phyloP scores from a whole-genome alignment of 2,797 vertebrate genomes.

The Cichlasoma orientale region DNA sequence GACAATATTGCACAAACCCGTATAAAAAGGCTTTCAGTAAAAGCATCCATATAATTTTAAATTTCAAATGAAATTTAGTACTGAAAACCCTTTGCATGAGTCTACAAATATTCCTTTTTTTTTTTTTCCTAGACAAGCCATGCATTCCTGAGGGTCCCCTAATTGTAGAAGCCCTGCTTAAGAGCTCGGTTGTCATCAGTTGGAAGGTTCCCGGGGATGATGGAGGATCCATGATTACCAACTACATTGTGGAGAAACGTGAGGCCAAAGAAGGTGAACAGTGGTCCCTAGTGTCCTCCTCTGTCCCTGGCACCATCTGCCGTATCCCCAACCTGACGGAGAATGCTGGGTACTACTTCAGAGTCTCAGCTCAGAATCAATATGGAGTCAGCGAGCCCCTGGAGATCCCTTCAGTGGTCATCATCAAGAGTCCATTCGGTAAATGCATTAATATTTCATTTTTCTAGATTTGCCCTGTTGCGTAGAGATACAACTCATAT shows the following conservation, averaged over 20 bases:
- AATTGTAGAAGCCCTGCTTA: conserved; percentile 92
- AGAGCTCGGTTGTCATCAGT: conserved; percentile 94
- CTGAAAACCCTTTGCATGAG: not conserved
- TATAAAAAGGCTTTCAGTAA: not conserved
- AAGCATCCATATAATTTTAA: not conserved
- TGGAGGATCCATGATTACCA: conserved; percentile 94
- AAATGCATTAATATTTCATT: conserved; percentile 56
- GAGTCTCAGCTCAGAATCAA: conserved; percentile 96
- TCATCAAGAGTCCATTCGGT: conserved; percentile 97
- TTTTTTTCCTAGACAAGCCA: conserved; percentile 89
- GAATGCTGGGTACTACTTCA: conserved; percentile 97
- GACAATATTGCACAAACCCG: not conserved
- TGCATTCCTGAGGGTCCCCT: conserved; percentile 91
- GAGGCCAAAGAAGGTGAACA: conserved; percentile 96
- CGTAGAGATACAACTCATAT: not conserved
- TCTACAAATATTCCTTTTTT: not conserved
- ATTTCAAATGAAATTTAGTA: not conserved
- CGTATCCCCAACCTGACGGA: conserved; percentile 93
- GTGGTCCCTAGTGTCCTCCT: conserved; percentile 96
- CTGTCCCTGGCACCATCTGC: conserved; percentile 91
- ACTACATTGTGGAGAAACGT: conserved; percentile 96
- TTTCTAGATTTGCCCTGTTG: not conserved
- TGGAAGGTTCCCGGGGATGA: conserved; percentile 97
- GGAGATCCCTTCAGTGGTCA: conserved; percentile 90
- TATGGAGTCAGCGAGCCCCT: conserved; percentile 94